Conservation (phyloP, 2,888 invertebrate species). For the Podabrus alpinus region DNA sequence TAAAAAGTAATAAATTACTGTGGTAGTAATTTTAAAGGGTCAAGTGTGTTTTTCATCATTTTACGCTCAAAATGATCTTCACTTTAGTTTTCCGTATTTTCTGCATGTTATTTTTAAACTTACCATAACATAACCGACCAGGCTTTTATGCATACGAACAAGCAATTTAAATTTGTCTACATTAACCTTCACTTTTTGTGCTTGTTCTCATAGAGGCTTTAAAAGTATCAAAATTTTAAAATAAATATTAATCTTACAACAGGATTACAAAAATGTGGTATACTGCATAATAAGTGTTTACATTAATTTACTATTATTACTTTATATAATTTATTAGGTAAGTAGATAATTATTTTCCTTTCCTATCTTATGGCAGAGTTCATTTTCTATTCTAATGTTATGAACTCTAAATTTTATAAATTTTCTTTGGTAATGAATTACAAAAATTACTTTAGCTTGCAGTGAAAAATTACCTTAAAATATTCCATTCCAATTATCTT, state of each 20-base stretch:
- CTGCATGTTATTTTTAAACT: not conserved
- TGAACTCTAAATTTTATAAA: no score
- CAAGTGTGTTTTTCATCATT: not conserved
- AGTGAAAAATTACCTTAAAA: no score
- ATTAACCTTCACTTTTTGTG: not conserved
- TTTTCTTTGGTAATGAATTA: no score
- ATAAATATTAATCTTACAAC: not conserved
- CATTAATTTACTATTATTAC: not conserved
- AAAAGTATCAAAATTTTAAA: not conserved
- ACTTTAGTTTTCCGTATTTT: not conserved
- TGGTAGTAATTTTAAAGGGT: not conserved
- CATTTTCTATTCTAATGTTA: no score
- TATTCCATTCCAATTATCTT: no score
- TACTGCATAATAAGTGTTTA: not conserved
- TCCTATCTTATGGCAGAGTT: no score
- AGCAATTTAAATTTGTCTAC: not conserved
- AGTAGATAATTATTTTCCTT: no score
- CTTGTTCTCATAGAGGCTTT: not conserved
- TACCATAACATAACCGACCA: not conserved
- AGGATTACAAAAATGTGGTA: not conserved
- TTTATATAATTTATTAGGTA: not conserved
- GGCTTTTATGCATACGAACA: not conserved
- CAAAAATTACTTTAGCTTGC: no score
- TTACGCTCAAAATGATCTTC: not conserved
- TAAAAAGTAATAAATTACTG: not conserved